Evolutionary conservation across 2,888 invertebrate species (phyloP), one percentile per base, ranked within the genome.

Genomic region (Anagyrus pseudococci): DNA sequence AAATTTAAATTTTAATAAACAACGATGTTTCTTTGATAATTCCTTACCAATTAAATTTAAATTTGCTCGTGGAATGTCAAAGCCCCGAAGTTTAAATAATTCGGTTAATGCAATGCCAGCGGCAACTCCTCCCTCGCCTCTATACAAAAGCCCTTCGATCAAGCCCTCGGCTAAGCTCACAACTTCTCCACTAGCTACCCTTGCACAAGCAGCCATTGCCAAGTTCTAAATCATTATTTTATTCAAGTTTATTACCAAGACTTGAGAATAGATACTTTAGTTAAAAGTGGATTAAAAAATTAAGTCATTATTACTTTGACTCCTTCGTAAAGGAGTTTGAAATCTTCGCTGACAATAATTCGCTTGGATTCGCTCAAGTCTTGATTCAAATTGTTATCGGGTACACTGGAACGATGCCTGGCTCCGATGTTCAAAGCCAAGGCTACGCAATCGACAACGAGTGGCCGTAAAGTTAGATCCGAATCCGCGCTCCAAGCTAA

Each of bases 401-500:
- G 67, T 7, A 69, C 17, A 17, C 69, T 71, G 0, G 76, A 75
- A 15, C 77, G 72, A 68, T 78, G 77, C 20, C 75, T 72, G 0
- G 73, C 71, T 13, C 73, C 75, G 44, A 79, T 77, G 43, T 73
- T 74, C 49, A 79, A 59, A 4, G 76, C 69, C 8, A 77, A 64
- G 1, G 73, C 68, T 2, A 77, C 72, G 58, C 77, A 77, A 53
- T 78, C 76, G 15, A 78, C 71, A 0, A 77, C 75, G 6, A 76
- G 33, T 2, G 74, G 72, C 59, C 78, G 69, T 44, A 78, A 64
- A 0, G 67, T 52, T 7, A 63, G 60, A 23, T 77, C 76, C 0
- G 75, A 68, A 67, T 78, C 78, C 0, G 77, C 75, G 40, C 75
- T 75, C 75, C 77, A 77, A 1, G 76, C 72, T 22, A 79, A 64